phyloP scores from a whole-genome alignment of 1,140 invertebrate species.

The Diabrotica virgifera region DNA sequence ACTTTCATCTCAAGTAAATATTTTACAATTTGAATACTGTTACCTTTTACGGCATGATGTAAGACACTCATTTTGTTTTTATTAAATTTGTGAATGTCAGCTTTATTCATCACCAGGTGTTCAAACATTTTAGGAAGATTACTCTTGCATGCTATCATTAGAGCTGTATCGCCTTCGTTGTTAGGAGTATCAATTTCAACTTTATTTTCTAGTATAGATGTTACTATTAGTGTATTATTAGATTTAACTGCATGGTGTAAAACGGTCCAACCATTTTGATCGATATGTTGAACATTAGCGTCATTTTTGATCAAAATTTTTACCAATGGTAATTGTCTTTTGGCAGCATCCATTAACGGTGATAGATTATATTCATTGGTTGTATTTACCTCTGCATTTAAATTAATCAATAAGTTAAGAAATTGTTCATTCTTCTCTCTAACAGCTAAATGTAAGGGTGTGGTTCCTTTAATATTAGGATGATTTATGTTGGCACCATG shows the following conservation, averaged over 20 bases:
- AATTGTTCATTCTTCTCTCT: not conserved
- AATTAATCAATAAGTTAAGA: not conserved
- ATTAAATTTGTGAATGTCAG: not conserved
- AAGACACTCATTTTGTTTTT: slow-evolving; percentile 4
- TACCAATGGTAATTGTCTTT: too few relatives aligned
- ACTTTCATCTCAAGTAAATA: slow-evolving; percentile 3
- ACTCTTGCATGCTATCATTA: not conserved
- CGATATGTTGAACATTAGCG: too few relatives aligned
- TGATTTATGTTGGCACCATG: slow-evolving; percentile 5
- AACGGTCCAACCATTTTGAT: too few relatives aligned
- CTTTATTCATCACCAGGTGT: not conserved
- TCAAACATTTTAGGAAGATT: not conserved
- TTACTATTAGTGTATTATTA: too few relatives aligned
- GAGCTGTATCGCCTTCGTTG: not conserved
- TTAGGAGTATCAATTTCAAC: not conserved
- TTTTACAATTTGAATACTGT: not conserved
- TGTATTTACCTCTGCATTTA: too few relatives aligned
- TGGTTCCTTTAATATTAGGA: not conserved
- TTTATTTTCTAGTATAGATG: too few relatives aligned
- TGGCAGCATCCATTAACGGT: too few relatives aligned
- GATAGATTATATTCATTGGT: too few relatives aligned
- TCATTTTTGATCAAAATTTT: too few relatives aligned
- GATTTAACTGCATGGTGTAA: too few relatives aligned
- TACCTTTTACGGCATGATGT: slow-evolving; percentile 10
- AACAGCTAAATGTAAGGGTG: slow-evolving; percentile 3